These are phyloP conservation scores for Lophius americanus DNA, from an alignment of 2,797 vertebrate genomes.

Conservation along the genomic window DNA sequence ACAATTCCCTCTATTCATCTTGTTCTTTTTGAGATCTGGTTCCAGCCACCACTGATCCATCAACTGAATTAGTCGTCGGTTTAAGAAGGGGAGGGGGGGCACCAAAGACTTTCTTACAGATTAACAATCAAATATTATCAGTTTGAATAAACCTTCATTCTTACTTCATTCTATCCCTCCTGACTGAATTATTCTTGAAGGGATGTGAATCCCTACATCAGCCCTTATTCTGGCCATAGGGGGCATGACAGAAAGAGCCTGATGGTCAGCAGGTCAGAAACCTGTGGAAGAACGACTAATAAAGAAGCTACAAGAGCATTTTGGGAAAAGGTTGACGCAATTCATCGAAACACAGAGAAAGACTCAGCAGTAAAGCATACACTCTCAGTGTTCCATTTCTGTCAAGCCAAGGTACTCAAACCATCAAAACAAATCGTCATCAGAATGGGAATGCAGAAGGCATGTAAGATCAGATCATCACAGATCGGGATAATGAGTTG, in stretches of 20 bases:
- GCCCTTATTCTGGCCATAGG: conserved; percentile 40
- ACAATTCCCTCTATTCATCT: no score
- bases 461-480: conserved; percentile 16
- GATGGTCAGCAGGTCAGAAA: conserved; percentile 39
- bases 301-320: conserved; percentile 29
- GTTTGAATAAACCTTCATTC: no score
- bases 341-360: conserved; percentile 27
- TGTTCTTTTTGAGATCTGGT: no score
- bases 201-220: conserved; percentile 23
- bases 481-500: conserved; percentile 60
- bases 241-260: conserved; percentile 31
- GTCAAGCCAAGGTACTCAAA: no score
- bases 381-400: not conserved
- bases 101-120: no score
- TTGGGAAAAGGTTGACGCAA: conserved; percentile 18
- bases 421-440: conserved; percentile 58
- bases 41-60: no score
- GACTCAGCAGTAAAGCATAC: conserved; percentile 20
- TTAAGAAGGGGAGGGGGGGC: no score
- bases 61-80: no score
- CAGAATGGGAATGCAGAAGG: conserved; percentile 26
- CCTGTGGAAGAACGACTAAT: conserved; percentile 31
- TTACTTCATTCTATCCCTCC: no score
- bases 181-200: not conserved
- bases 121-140: no score